These are phyloP conservation scores for Cydia fagiglandana DNA, from an alignment of 1,140 invertebrate genomes.

Conservation along the genomic window DNA sequence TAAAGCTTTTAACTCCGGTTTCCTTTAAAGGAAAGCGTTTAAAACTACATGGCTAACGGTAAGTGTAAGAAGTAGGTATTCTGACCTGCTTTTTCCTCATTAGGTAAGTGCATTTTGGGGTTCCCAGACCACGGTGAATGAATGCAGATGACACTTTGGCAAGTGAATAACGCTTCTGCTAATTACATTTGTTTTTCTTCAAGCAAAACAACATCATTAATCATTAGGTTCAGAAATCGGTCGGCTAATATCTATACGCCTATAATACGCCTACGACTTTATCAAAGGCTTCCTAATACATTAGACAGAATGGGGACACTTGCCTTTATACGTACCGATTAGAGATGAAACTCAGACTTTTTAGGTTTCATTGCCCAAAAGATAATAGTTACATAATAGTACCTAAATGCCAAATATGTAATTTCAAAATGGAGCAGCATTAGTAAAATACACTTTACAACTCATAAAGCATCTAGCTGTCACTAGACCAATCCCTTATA, in stretches of 20 bases:
- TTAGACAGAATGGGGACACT: background rate
- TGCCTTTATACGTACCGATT: too few relatives aligned
- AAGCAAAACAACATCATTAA: background rate
- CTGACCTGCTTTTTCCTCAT: constrained; percentile 6
- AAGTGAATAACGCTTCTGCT: background rate
- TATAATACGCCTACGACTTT: background rate
- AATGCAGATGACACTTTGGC: background rate
- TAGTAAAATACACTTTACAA: too few relatives aligned
- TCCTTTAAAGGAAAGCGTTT: background rate
- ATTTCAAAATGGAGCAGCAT: too few relatives aligned
- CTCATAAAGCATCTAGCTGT: too few relatives aligned
- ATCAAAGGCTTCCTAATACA: background rate
- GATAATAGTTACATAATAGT: too few relatives aligned
- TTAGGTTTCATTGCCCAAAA: too few relatives aligned
- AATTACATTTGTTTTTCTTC: background rate
- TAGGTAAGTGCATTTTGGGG: background rate
- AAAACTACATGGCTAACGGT: background rate
- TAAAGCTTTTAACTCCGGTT: constrained; percentile 9
- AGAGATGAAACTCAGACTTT: too few relatives aligned
- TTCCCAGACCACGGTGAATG: constrained; percentile 12
- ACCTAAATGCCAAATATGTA: too few relatives aligned
- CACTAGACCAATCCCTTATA: too few relatives aligned
- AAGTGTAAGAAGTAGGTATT: background rate
- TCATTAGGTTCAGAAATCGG: background rate
- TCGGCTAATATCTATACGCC: background rate